phyloP scores from a whole-genome alignment of 2,888 invertebrate genomes.

The Podabrus alpinus region DNA sequence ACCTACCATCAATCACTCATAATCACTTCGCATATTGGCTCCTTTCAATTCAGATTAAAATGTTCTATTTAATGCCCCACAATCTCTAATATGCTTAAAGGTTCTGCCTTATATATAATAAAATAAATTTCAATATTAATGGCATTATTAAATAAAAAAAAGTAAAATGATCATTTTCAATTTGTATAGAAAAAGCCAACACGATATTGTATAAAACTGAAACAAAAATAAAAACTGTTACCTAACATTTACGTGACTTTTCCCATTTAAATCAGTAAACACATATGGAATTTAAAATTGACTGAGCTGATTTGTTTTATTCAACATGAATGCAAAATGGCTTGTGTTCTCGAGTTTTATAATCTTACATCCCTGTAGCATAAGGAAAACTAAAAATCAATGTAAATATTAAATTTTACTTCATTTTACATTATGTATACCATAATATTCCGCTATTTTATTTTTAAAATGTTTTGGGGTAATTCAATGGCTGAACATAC shows the following conservation, averaged over 20 bases:
- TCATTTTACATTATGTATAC: not conserved
- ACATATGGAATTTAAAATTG: constrained; percentile 30
- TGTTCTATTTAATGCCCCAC: not conserved
- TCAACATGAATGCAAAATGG: constrained; percentile 24
- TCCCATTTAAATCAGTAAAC: constrained; percentile 29
- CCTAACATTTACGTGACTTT: constrained; percentile 26
- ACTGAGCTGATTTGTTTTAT: constrained; percentile 29
- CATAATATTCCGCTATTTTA: not conserved
- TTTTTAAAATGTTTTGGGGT: not conserved
- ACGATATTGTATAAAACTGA: not conserved
- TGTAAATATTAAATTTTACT: constrained; percentile 3
- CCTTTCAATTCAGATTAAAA: not conserved
- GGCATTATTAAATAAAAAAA: not conserved
- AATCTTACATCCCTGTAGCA: not conserved
- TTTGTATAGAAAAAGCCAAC: not conserved
- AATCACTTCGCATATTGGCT: not conserved
- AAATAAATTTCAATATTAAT: not conserved
- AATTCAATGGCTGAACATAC: not conserved
- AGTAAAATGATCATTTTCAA: not conserved
- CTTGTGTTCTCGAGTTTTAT: not conserved
- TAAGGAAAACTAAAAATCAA: constrained; percentile 10
- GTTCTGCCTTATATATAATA: not conserved
- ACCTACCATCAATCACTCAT: not conserved
- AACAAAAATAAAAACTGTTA: constrained; percentile 18
- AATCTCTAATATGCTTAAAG: not conserved